A percentile compares a stretch with the other conserved stretches of the same genome.
Conservation (phyloP, 2,113 vertebrate genomes). For the Brienomyrus brachyistius region DNA sequence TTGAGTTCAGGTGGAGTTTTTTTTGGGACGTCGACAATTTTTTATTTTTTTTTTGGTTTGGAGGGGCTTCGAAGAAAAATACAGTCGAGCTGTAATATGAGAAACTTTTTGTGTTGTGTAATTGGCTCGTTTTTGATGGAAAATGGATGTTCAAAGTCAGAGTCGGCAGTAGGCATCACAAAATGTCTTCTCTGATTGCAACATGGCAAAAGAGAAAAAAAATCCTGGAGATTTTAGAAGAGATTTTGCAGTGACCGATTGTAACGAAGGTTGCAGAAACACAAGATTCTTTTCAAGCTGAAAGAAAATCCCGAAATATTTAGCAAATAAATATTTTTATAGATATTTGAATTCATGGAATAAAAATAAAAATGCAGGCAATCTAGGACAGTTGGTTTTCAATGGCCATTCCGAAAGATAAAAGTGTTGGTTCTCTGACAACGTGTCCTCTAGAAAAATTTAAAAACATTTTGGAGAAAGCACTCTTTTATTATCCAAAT, state of each 20-base stretch:
- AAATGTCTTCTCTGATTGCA: constrained; percentile 43
- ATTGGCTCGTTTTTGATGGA: constrained; percentile 39
- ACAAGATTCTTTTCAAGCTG: not conserved
- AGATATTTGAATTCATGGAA: not conserved
- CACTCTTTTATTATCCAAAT: not conserved
- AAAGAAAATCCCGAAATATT: not conserved
- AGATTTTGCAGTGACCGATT: constrained; percentile 29
- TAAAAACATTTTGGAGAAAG: not conserved
- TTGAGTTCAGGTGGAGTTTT: constrained; percentile 46
- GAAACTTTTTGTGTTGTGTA: constrained; percentile 38
- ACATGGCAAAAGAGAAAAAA: constrained; percentile 23
- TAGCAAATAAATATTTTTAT: not conserved
- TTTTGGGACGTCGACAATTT: constrained; percentile 54
- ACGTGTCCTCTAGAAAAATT: not conserved
- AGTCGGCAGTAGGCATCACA: constrained; percentile 27
- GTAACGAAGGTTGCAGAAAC: not conserved
- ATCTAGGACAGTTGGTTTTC: not conserved
- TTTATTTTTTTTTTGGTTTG: constrained; percentile 34
- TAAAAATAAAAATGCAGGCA: not conserved
- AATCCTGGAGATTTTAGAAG: constrained; percentile 25
- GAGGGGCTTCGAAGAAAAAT: constrained; percentile 48
- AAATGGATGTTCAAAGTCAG: constrained; percentile 46
- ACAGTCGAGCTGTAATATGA: constrained; percentile 57
- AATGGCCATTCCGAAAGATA: not conserved
- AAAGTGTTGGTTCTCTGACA: not conserved